Percentiles rank a stretch among this genome's conserved stretches.
Conservation (phyloP, 2,888 invertebrate genomes). For the Nephrotoma guestfalica region DNA sequence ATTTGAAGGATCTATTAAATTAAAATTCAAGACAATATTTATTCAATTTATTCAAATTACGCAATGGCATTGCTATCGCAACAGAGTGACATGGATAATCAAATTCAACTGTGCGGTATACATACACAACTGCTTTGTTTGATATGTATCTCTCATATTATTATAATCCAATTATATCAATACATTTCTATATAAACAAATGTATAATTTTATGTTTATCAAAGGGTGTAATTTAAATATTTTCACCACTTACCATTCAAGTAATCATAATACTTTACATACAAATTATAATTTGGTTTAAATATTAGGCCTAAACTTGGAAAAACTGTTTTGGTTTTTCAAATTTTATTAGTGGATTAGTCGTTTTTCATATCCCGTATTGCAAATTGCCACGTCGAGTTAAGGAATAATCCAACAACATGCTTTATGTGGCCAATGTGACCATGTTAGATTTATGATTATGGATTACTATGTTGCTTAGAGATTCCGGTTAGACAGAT, state of each 20-base stretch:
- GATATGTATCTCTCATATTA: neutral
- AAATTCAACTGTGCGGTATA: neutral
- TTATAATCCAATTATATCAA: neutral
- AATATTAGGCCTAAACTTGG: too few species aligned
- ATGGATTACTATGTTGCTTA: too few species aligned
- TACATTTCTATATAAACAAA: neutral
- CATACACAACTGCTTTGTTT: too few species aligned
- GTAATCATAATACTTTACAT: neutral
- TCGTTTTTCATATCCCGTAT: too few species aligned
- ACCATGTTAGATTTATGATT: too few species aligned
- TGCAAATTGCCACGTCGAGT: too few species aligned
- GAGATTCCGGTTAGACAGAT: too few species aligned
- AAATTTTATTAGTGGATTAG: too few species aligned
- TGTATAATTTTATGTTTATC: neutral
- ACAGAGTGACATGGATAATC: neutral
- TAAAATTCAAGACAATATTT: neutral
- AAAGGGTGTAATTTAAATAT: neutral
- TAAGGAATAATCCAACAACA: too few species aligned
- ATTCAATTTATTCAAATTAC: neutral
- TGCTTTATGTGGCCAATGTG: too few species aligned
- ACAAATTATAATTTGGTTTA: too few species aligned
- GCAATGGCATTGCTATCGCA: neutral
- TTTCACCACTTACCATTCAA: neutral
- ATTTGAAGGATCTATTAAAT: neutral
- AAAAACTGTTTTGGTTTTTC: too few species aligned